Evolutionary conservation across 2,113 vertebrate genomes (phyloP).

Genomic region (Anguilla japonica): DNA sequence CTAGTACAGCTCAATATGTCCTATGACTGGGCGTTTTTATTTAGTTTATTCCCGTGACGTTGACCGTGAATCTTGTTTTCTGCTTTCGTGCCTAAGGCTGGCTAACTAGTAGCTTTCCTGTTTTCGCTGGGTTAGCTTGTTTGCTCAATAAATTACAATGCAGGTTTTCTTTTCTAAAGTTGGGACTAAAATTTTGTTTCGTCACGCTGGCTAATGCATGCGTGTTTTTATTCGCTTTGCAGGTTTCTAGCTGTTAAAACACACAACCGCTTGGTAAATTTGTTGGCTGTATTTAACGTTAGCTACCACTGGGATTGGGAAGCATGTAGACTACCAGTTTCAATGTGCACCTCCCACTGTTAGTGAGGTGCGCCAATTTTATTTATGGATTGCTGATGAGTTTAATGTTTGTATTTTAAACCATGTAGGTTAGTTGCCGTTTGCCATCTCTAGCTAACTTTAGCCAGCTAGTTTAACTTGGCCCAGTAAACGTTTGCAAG

Average conservation of each 20-base stretch:
- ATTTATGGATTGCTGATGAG: no score
- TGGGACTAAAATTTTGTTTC: no score
- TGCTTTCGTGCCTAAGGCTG: neutral
- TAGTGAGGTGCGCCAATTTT: no score
- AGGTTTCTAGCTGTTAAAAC: neutral
- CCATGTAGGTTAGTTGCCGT: neutral
- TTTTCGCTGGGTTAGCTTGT: no score
- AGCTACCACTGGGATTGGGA: neutral
- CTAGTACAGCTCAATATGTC: neutral
- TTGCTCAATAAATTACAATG: no score
- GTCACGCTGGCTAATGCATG: neutral
- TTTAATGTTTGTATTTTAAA: no score
- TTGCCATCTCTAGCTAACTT: constrained; percentile 17
- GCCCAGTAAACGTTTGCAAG: no score
- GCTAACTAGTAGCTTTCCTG: neutral
- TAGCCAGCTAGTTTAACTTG: constrained; percentile 33
- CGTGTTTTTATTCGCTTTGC: neutral
- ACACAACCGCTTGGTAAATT: neutral
- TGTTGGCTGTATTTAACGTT: neutral
- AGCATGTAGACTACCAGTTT: no score
- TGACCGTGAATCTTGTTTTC: neutral
- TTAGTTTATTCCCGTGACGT: constrained; percentile 22
- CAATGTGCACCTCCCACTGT: no score
- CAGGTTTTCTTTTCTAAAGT: no score
- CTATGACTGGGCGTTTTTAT: neutral